Percentiles rank a stretch among this genome's conserved stretches.
Evolutionary conservation across 2,797 vertebrate genomes (phyloP).

Genomic region (Antrozous pallidus): DNA sequence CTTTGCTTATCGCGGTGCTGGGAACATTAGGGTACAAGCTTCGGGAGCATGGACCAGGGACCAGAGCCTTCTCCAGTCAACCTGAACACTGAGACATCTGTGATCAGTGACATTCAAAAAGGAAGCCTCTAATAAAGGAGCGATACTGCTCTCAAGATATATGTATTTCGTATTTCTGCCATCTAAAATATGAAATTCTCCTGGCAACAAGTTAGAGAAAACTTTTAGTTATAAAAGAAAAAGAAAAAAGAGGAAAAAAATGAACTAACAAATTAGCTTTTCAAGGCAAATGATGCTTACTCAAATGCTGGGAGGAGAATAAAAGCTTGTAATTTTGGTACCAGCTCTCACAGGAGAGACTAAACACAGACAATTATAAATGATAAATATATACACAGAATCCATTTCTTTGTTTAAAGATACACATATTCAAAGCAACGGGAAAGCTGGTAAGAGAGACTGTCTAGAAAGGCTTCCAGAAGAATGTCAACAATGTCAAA

Average conservation of each 20-base stretch:
- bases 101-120: not conserved
- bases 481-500: not conserved
- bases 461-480: not conserved
- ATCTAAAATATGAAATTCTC: not conserved
- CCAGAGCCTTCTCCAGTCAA: not conserved
- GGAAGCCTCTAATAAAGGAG: not conserved
- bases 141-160: not conserved
- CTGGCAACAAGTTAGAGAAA: not conserved
- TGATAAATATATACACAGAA: not conserved
- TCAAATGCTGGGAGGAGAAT: slow-evolving; percentile 34
- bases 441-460: not conserved
- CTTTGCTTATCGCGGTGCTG: not conserved
- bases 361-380: slow-evolving; percentile 51
- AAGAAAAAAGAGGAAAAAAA: not conserved
- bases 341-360: slow-evolving; percentile 37
- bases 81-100: not conserved
- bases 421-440: not conserved
- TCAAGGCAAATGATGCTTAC: not conserved
- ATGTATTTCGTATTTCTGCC: too few relatives aligned
- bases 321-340: slow-evolving; percentile 42
- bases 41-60: not conserved
- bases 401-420: slow-evolving; percentile 17
- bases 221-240: not conserved
- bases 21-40: not conserved
- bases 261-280: slow-evolving; percentile 11